Evolutionary conservation across 2,888 invertebrate species (phyloP).

Genomic region (Octonoba sinensis): DNA sequence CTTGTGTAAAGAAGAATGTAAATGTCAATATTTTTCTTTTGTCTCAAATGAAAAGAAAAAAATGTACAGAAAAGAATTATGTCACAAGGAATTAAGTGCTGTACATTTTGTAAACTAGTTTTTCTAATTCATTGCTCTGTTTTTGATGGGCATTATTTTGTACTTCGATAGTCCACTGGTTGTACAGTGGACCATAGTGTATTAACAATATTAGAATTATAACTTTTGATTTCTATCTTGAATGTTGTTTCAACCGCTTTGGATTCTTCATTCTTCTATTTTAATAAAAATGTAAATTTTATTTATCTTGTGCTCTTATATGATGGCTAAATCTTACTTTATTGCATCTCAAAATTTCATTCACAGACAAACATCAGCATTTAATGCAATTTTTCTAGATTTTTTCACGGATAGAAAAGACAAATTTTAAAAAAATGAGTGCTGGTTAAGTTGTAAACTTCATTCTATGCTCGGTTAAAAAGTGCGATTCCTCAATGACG

Average conservation of each 20-base stretch:
- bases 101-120: slow-evolving; percentile 64
- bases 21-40: slow-evolving; percentile 21
- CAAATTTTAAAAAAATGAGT: too few relatives aligned
- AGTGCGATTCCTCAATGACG: too few relatives aligned
- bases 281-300: slow-evolving; percentile 64
- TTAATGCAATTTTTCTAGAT: too few relatives aligned
- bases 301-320: slow-evolving; percentile 23
- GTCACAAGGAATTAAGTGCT: slow-evolving; percentile 36
- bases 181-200: slow-evolving; percentile 59
- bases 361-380: too few relatives aligned
- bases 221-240: slow-evolving; percentile 60
- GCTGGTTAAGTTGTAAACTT: too few relatives aligned
- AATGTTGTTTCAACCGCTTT: slow-evolving; percentile 63
- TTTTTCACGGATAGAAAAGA: too few relatives aligned
- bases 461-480: too few relatives aligned
- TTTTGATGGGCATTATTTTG: slow-evolving; percentile 63
- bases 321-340: too few relatives aligned
- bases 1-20: neutral
- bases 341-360: too few relatives aligned
- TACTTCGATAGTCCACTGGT: slow-evolving; percentile 58
- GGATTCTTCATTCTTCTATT: slow-evolving; percentile 64
- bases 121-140: slow-evolving; percentile 62
- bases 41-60: slow-evolving; percentile 18
- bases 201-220: slow-evolving; percentile 51
- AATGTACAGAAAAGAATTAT: slow-evolving; percentile 56